Base-by-base conservation (phyloP, 2,113 vertebrate genomes). In the Trichechus manatus region DNA sequence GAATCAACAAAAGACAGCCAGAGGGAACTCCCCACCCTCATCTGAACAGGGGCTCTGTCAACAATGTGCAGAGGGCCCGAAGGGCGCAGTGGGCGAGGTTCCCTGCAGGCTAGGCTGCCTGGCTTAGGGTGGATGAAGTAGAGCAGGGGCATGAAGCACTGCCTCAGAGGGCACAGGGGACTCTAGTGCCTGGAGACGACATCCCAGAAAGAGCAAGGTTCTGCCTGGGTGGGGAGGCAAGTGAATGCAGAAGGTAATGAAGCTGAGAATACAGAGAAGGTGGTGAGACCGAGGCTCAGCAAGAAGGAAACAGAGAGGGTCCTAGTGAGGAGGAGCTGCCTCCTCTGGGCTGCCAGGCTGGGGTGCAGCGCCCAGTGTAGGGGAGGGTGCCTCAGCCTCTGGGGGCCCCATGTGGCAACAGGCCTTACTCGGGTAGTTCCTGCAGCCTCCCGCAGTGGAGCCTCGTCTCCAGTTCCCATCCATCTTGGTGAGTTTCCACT, bases 361-460 rank as follows among this genome's bases (percentile, higher is more conserved):
- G 27, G 14, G 2, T 1, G n/a, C 0, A 17, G 86, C n/a, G 1
- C 44, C 0, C 19, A 1, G 56, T 31, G 31, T 17, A 9, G 47
- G 72, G 8, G 56, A 3, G 29, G 47, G 42, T 1, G n/a, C 61
- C 29, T 3, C 5, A 64, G 89, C n/a, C 64, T 59, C 63, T 9
- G 63, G 25, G 1, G 53, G 17, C 6, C 86, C 53, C 36, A 3
- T 0, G 0, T 56, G 61, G 59, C 31, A 14, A n/a, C 56, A 6
- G 36, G 47, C 75, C 98, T 96, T 98, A 99, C 99, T 97, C 33
- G 99, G 98, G 88, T 99, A 98, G 98, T 99, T 99, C 95, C 99
- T 98, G 98, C 99, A 99, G 92, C 99, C 99, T 3, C 99, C 99
- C 0, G 99, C 99, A 0, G 99, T 99, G 92, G 99, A 99, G 53